Percentiles rank a stretch among this genome's conserved stretches.
Evolutionary conservation across 92 coral and sea anemone species (phyloP).

Genomic region (Blastomussa wellsi): DNA sequence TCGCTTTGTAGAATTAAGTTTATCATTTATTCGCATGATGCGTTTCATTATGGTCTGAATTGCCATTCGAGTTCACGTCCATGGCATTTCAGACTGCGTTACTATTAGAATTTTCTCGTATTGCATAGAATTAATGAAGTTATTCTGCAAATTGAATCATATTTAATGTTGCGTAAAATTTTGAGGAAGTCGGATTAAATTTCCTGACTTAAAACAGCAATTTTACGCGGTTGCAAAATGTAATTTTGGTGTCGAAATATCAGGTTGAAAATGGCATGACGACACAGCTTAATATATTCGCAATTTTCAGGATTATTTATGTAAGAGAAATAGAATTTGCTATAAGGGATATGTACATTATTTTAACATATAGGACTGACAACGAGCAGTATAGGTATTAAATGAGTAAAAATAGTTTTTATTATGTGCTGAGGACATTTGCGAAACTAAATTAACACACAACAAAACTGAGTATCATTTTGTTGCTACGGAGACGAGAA

Average conservation of each 20-base stretch:
- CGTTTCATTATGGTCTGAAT: background rate
- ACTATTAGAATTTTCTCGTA: background rate
- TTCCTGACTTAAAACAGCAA: conserved; percentile 4
- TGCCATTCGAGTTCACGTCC: background rate
- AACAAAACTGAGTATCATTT: no score
- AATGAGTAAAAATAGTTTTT: background rate
- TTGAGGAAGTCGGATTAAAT: conserved; percentile 4
- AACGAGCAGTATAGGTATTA: background rate
- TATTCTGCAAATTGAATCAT: background rate
- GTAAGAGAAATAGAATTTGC: background rate
- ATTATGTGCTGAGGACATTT: background rate
- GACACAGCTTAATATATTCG: background rate
- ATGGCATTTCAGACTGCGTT: background rate
- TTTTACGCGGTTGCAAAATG: background rate
- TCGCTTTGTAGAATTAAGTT: background rate
- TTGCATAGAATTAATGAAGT: background rate
- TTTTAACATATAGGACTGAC: background rate
- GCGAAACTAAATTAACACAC: background rate
- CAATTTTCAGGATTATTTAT: conserved; percentile 1
- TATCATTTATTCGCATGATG: background rate
- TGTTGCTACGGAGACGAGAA: no score
- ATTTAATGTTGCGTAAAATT: background rate
- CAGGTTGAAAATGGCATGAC: background rate
- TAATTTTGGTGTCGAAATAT: conserved; percentile 6
- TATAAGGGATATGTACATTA: background rate